These are phyloP conservation scores for Agonopterix alstromeriana DNA, from an alignment of 2,888 invertebrate genomes.

Conservation along the genomic window DNA sequence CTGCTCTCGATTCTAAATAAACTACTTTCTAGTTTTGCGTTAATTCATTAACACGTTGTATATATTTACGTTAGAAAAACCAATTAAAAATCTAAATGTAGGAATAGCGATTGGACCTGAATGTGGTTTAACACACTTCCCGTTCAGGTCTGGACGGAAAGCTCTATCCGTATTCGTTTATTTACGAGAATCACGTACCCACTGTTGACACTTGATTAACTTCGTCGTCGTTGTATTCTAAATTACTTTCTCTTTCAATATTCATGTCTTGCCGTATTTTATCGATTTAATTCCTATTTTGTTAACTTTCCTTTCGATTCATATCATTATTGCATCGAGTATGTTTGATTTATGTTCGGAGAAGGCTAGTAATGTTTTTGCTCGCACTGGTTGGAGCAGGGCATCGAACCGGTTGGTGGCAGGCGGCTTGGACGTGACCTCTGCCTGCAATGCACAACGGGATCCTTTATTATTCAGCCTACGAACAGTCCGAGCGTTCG, in stretches of 20 bases:
- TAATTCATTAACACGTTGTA: no score
- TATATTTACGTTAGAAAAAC: no score
- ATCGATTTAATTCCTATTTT: slow-evolving; percentile 25
- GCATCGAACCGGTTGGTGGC: slow-evolving; percentile 43
- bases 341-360: slow-evolving; percentile 14
- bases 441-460: slow-evolving; percentile 42
- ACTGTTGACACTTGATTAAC: slow-evolving; percentile 17
- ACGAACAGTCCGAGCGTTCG: slow-evolving; percentile 25
- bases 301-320: slow-evolving; percentile 18
- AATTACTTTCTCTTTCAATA: slow-evolving; percentile 47
- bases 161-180: slow-evolving; percentile 8
- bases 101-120: no score
- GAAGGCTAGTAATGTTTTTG: slow-evolving; percentile 11
- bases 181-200: slow-evolving; percentile 14
- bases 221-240: slow-evolving; percentile 14
- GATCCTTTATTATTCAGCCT: slow-evolving; percentile 52
- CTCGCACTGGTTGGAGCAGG: slow-evolving; percentile 18
- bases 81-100: no score
- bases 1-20: no score
- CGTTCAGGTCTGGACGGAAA: background rate
- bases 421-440: slow-evolving; percentile 49
- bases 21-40: no score
- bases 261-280: slow-evolving; percentile 43
- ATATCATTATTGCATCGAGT: slow-evolving; percentile 11
- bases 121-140: background rate